phyloP scores from a whole-genome alignment of 2,888 invertebrate genomes.

The Leucania comma region DNA sequence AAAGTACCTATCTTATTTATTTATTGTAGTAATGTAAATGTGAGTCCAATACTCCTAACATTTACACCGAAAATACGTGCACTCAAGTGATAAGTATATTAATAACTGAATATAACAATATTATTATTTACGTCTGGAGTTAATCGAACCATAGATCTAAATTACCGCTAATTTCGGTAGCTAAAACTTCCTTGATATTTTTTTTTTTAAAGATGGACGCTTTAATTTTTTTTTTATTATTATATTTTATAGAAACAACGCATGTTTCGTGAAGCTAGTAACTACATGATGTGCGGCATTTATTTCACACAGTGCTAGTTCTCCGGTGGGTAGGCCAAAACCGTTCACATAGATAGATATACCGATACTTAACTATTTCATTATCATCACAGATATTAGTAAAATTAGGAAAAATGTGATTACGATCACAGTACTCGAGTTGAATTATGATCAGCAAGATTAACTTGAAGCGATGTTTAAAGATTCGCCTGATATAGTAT shows the following conservation, averaged over 20 bases:
- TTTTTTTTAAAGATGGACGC: constrained; percentile 55
- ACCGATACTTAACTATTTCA: constrained; percentile 80
- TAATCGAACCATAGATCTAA: constrained; percentile 41
- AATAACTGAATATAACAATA: constrained; percentile 52
- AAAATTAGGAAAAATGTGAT: constrained; percentile 85
- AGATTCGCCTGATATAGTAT: constrained; percentile 67
- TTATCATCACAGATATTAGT: constrained; percentile 88
- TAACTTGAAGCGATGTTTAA: constrained; percentile 71
- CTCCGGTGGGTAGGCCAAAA: constrained; percentile 86
- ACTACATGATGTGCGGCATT: constrained; percentile 63
- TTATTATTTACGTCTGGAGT: constrained; percentile 36
- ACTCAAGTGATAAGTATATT: constrained; percentile 55
- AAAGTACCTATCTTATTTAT: constrained; percentile 65
- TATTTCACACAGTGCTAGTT: constrained; percentile 66
- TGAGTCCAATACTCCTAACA: constrained; percentile 59
- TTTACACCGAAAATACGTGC: constrained; percentile 65
- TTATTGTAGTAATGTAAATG: constrained; percentile 54
- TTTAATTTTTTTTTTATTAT: constrained; percentile 28
- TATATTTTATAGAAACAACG: constrained; percentile 57
- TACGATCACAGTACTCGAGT: constrained; percentile 78
- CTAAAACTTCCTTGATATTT: constrained; percentile 26
- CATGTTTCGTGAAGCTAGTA: constrained; percentile 70
- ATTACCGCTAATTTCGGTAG: constrained; percentile 49
- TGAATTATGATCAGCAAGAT: constrained; percentile 75
- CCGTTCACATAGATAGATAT: constrained; percentile 73